These are phyloP conservation scores for Forficula auricularia DNA, from an alignment of 1,140 invertebrate genomes.

Conservation along the genomic window DNA sequence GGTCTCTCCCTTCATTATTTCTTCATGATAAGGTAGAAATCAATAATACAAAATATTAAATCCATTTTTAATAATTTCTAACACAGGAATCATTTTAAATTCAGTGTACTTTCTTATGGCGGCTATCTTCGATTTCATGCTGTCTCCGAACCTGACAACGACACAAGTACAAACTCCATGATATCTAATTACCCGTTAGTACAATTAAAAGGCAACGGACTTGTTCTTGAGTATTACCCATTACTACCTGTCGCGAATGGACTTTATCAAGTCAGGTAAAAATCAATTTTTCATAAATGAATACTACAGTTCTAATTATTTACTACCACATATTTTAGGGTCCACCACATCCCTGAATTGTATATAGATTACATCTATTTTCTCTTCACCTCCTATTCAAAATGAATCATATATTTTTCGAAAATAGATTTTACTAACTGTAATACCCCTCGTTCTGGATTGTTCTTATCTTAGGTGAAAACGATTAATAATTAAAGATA, in stretches of 20 bases:
- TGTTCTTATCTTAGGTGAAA: too few species aligned
- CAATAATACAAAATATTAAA: too few species aligned
- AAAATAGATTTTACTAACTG: too few species aligned
- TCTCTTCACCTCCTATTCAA: too few species aligned
- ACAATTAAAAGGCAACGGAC: slow-evolving; percentile 60
- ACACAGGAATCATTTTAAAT: slow-evolving; percentile 5
- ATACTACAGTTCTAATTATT: too few species aligned
- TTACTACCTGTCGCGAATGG: slow-evolving; percentile 25
- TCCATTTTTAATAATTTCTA: too few species aligned
- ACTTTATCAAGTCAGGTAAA: slow-evolving; percentile 41
- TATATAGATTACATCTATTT: too few species aligned
- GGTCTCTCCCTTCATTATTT: slow-evolving; percentile 65
- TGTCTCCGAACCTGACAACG: slow-evolving; percentile 39
- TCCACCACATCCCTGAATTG: too few species aligned
- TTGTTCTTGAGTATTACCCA: slow-evolving; percentile 61
- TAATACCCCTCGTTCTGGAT: too few species aligned
- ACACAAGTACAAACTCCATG: slow-evolving; percentile 34
- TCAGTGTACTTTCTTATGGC: slow-evolving; percentile 73
- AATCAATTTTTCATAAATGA: background rate
- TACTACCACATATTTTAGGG: too few species aligned
- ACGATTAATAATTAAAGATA: too few species aligned
- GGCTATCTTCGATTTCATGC: slow-evolving; percentile 69
- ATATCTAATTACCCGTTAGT: slow-evolving; percentile 58
- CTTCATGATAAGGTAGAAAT: slow-evolving; percentile 59
- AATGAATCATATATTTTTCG: too few species aligned